These are phyloP conservation scores for Nerophis lumbriciformis DNA, from an alignment of 2,113 vertebrate genomes.

Conservation along the genomic window DNA sequence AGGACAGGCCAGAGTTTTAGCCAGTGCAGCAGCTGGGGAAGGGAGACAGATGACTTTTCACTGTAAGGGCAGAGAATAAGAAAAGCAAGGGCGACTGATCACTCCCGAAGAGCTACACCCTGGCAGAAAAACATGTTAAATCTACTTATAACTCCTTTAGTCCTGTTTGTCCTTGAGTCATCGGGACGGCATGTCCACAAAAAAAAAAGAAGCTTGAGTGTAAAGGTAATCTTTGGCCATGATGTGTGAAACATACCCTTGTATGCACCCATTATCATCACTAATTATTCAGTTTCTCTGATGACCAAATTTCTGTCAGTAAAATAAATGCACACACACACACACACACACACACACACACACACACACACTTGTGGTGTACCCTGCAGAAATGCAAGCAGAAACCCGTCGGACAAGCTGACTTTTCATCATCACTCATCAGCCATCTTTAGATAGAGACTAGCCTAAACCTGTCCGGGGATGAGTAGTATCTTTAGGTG, in stretches of 20 bases:
- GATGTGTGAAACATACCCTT: constrained; percentile 30
- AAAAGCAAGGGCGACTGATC: constrained; percentile 4
- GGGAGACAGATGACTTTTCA: constrained; percentile 23
- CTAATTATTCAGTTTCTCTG: constrained; percentile 49
- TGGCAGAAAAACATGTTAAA: constrained; percentile 9
- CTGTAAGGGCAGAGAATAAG: constrained; percentile 11
- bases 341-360: constrained; percentile 27
- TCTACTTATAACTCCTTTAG: constrained; percentile 14
- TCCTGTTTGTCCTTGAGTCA: constrained; percentile 41
- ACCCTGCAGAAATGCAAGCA: constrained; percentile 56
- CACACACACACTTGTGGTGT: constrained; percentile 24
- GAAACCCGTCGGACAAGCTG: constrained; percentile 59
- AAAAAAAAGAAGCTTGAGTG: constrained; percentile 38
- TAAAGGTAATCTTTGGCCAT: constrained; percentile 49
- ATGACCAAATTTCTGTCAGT: constrained; percentile 59
- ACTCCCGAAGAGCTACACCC: constrained; percentile 34
- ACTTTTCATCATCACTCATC: constrained; percentile 54
- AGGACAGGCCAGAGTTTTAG: background rate
- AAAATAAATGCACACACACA: constrained; percentile 49
- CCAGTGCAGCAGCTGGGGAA: background rate
- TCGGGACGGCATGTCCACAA: constrained; percentile 50
- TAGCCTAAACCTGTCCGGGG: constrained; percentile 51
- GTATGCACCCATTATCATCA: constrained; percentile 8
- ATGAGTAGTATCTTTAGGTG: constrained; percentile 19
- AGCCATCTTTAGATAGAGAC: constrained; percentile 50